A percentile compares a stretch with the other conserved stretches of the same genome.
Conservation (phyloP, 2,113 vertebrate genomes). For the Poeciliopsis occidentalis region DNA sequence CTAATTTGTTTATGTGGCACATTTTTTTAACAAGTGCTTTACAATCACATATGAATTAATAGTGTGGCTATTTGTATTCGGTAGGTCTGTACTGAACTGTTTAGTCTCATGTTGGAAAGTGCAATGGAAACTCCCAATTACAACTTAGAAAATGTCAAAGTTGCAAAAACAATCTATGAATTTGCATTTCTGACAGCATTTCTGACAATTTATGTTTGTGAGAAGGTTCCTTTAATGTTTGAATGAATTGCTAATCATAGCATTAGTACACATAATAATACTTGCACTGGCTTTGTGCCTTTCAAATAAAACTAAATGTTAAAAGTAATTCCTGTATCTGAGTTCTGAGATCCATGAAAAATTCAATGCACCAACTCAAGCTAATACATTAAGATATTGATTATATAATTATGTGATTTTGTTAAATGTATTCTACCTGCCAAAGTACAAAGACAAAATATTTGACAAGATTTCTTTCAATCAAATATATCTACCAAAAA, state of each 20-base stretch:
- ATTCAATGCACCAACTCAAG: background rate
- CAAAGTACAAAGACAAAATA: constrained; percentile 11
- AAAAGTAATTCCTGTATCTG: too few relatives aligned
- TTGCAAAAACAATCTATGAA: background rate
- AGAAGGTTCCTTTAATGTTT: background rate
- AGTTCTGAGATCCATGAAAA: background rate
- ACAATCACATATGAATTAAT: constrained; percentile 33
- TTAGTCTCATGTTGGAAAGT: background rate
- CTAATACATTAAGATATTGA: background rate
- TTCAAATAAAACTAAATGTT: background rate
- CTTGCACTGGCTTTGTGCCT: background rate
- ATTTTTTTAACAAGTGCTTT: constrained; percentile 12
- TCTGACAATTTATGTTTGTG: background rate
- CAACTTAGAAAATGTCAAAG: background rate
- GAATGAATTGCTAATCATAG: background rate
- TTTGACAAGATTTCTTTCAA: background rate
- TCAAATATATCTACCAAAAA: background rate
- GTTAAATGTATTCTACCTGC: background rate
- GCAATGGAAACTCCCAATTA: background rate
- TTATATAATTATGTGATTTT: background rate
- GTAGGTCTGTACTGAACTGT: background rate
- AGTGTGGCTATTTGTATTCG: background rate
- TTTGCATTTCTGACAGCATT: too few relatives aligned
- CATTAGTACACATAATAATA: background rate
- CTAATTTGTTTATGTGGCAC: constrained; percentile 12